Conservation (phyloP, 2,797 vertebrate genomes). For the Spea hammondii region DNA sequence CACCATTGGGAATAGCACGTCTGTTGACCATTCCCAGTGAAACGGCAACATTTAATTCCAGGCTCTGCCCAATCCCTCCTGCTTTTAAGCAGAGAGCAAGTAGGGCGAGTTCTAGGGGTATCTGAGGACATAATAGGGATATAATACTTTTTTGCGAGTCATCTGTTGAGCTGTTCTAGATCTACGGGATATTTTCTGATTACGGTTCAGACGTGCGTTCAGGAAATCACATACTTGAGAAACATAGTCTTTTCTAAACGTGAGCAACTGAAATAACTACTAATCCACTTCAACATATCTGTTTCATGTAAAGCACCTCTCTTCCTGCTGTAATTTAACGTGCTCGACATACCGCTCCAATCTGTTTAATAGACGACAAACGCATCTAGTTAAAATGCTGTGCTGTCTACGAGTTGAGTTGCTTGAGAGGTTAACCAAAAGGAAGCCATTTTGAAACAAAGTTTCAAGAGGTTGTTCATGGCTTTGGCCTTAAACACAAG, state of each 20-base stretch:
- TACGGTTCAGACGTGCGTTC: constrained; percentile 2
- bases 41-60: constrained; percentile 13
- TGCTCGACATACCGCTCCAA: background rate
- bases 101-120: constrained; percentile 31
- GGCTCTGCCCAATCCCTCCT: constrained; percentile 25
- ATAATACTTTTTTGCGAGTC: constrained; percentile 18
- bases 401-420: background rate
- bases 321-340: background rate
- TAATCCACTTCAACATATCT: background rate
- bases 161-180: constrained; percentile 24
- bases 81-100: constrained; percentile 4
- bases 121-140: constrained; percentile 37
- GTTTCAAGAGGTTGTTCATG: background rate
- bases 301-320: background rate
- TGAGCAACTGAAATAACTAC: constrained; percentile 14
- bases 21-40: constrained; percentile 23
- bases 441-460: background rate
- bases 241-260: constrained; percentile 16
- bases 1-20: constrained; percentile 29
- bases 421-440: background rate
- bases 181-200: constrained; percentile 3
- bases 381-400: background rate
- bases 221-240: constrained; percentile 16
- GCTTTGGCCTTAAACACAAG: background rate
- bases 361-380: background rate